Base-by-base conservation (phyloP, 2,113 vertebrate species). In the Baryphthengus martii region DNA sequence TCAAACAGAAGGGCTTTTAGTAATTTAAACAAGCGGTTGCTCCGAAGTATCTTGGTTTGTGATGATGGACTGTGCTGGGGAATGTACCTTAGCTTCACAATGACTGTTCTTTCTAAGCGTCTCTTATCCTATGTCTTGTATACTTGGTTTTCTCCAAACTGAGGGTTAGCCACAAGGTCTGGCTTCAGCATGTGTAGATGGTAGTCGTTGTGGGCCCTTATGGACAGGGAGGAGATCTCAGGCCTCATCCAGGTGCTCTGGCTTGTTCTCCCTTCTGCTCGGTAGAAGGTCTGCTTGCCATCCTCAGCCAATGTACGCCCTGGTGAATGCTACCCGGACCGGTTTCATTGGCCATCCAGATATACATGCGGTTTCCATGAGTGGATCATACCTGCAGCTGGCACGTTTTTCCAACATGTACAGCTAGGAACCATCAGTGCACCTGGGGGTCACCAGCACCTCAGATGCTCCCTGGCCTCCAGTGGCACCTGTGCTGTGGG, bases 301-400 rank as follows among this genome's bases (percentile, higher is more conserved):
- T 31, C 17, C 44, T n/a, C 10, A 72, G 19, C 58, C 2, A 3
- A 76, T 53, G 20, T 8, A 6, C 0, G 0, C 37, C 29, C 65
- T 40, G 44, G 11, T 21, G 45, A 53, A 10, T 20, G 7, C 17
- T 7, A 20, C 25, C 17, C n/a, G 29, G 25, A 24, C 3, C 11
- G 18, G 9, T 53, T 65, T 42, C 13, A 23, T 11, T 29, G 2
- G 28, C 6, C 35, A 25, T 76, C 15, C 5, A 6, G 8, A 18
- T 3, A 4, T 6, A 24, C 0, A 0, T 6, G 19, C 59, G 53
- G 19, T 24, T 79, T 72, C 73, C 37, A 9, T 0, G 9, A 26
- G 39, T 2, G 2, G 29, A 26, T 63, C 24, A 1, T 55, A 18
- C 52, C n/a, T 86, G 37, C 52, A 59, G 66, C 45, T 66, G 42